Conservation (phyloP, 2,113 vertebrate species). For the Erythrocebus patas region DNA sequence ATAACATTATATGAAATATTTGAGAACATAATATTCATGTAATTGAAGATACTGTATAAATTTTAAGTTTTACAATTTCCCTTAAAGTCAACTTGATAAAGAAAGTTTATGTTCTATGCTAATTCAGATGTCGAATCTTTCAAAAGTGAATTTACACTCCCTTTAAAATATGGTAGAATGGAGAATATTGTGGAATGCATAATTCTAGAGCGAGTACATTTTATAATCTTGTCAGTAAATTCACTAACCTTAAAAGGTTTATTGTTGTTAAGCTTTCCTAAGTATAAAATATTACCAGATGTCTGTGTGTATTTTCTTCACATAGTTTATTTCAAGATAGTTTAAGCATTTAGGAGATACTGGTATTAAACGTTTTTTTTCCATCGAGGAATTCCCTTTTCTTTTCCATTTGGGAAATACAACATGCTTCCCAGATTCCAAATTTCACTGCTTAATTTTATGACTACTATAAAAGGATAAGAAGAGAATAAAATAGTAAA, state of each 20-base stretch:
- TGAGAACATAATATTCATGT: background rate
- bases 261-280: background rate
- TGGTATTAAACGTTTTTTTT: background rate
- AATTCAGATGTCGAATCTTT: background rate
- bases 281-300: background rate
- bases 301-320: background rate
- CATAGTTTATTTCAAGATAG: background rate
- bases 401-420: background rate
- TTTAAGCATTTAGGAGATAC: background rate
- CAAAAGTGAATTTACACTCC: background rate
- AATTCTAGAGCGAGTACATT: background rate
- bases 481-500: background rate
- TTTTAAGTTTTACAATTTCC: background rate
- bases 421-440: background rate
- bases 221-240: slow-evolving; percentile 6
- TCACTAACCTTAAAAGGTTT: background rate
- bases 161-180: background rate
- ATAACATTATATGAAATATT: background rate
- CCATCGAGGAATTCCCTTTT: background rate
- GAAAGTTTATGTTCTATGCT: background rate
- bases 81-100: background rate
- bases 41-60: background rate
- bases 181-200: background rate
- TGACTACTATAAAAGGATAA: background rate
- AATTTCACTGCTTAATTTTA: background rate